phyloP scores from a whole-genome alignment of 64 coral and sea anemone genomes.

The Montipora cactus region DNA sequence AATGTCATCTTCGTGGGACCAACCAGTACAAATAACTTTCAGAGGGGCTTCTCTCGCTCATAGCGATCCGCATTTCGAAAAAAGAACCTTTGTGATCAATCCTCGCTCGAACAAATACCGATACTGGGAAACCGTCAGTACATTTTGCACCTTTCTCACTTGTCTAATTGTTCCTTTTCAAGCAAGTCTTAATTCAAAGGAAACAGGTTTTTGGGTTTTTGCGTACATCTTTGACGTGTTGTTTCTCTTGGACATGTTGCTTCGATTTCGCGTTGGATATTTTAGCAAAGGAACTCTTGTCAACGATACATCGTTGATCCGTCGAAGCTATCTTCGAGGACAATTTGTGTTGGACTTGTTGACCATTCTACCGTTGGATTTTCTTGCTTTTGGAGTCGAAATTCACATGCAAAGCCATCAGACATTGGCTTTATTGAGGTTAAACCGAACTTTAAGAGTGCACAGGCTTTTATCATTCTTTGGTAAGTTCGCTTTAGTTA shows the following conservation, averaged over 20 bases:
- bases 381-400: slow-evolving; percentile 56
- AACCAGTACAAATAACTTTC: slow-evolving; percentile 80
- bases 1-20: slow-evolving; percentile 30
- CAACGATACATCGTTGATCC: slow-evolving; percentile 61
- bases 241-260: slow-evolving; percentile 73
- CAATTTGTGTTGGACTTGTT: slow-evolving; percentile 66
- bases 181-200: slow-evolving; percentile 76
- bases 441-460: slow-evolving; percentile 83
- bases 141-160: slow-evolving; percentile 53
- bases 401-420: slow-evolving; percentile 67
- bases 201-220: slow-evolving; percentile 31
- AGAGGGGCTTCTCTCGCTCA: slow-evolving; percentile 69
- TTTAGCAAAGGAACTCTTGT: slow-evolving; percentile 81
- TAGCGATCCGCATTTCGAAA: slow-evolving; percentile 5
- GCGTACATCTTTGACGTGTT: slow-evolving; percentile 69
- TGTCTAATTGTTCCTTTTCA: slow-evolving; percentile 82
- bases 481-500: slow-evolving; percentile 52
- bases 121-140: slow-evolving; percentile 68
- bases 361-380: slow-evolving; percentile 72
- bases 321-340: slow-evolving; percentile 57
- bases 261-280: slow-evolving; percentile 75
- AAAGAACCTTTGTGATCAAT: slow-evolving; percentile 25
- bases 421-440: slow-evolving; percentile 58
- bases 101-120: slow-evolving; percentile 65
- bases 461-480: slow-evolving; percentile 75